Conservation (phyloP, 2,888 invertebrate species). For the Andricus curvator region DNA sequence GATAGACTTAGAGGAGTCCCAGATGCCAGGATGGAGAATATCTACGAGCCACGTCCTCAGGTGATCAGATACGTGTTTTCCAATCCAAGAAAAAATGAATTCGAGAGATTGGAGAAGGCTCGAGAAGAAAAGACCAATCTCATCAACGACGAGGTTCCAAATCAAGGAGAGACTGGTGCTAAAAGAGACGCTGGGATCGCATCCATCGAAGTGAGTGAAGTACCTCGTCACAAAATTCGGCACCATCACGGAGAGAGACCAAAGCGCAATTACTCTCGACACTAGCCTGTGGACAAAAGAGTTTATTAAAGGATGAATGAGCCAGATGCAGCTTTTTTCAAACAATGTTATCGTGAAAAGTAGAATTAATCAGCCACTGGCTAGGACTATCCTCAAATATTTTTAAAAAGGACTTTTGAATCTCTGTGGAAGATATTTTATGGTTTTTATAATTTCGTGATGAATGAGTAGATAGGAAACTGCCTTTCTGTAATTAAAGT, state of each 20-base stretch:
- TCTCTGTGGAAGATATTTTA: neutral
- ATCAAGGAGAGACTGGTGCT: constrained; percentile 34
- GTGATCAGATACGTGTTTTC: constrained; percentile 63
- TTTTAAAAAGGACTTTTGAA: neutral
- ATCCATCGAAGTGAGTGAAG: constrained; percentile 57
- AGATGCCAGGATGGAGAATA: constrained; percentile 55
- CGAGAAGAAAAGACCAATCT: constrained; percentile 43
- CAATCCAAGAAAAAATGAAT: constrained; percentile 29
- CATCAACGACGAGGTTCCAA: constrained; percentile 35
- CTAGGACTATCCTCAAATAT: neutral
- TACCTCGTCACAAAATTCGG: constrained; percentile 56
- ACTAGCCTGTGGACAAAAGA: neutral
- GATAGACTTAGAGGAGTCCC: neutral
- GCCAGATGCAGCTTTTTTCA: neutral
- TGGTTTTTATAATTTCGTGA: neutral
- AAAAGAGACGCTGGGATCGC: constrained; percentile 47
- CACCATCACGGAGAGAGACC: constrained; percentile 60
- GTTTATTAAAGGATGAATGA: neutral
- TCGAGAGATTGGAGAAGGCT: neutral
- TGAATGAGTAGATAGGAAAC: neutral
- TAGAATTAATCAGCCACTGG: neutral
- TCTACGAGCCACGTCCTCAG: constrained; percentile 67
- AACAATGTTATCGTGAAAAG: neutral
- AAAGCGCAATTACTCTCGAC: constrained; percentile 55
- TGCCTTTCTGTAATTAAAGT: no score